phyloP scores from a whole-genome alignment of 2,888 invertebrate species.

The Parnassius mnemosyne region DNA sequence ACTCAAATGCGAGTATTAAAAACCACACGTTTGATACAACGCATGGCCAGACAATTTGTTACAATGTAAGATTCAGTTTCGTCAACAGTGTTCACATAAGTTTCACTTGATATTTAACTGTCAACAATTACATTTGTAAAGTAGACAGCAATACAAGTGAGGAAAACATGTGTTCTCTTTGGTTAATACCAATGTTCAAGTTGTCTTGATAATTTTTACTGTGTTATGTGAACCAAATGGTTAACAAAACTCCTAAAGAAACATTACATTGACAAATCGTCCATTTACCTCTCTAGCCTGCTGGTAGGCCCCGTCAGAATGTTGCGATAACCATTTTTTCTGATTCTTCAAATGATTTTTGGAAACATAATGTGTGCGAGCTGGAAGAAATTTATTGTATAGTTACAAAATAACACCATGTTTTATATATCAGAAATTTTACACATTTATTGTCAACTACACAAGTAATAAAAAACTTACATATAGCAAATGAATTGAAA shows the following conservation, averaged over 20 bases:
- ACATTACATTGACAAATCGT: conserved; percentile 61
- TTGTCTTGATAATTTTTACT: background rate
- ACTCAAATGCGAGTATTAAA: conserved; percentile 7
- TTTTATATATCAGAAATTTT: background rate
- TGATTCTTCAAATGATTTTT: conserved; percentile 63
- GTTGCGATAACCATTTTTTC: conserved; percentile 56
- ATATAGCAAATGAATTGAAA: conserved; percentile 44
- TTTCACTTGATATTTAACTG: conserved; percentile 42
- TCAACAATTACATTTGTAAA: conserved; percentile 19
- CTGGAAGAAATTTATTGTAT: conserved; percentile 48
- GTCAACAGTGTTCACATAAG: conserved; percentile 61
- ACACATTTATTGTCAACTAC: conserved; percentile 1
- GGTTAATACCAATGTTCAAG: background rate
- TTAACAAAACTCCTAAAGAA: conserved; percentile 59
- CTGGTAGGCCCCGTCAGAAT: conserved; percentile 31
- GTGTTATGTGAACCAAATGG: conserved; percentile 52
- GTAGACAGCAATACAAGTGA: conserved; percentile 25
- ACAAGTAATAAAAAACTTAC: conserved; percentile 44
- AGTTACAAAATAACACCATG: conserved; percentile 8
- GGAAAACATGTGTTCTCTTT: background rate
- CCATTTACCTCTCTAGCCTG: conserved; percentile 56
- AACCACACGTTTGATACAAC: conserved; percentile 48
- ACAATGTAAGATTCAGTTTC: conserved; percentile 62
- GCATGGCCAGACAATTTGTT: conserved; percentile 56
- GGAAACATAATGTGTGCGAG: conserved; percentile 63